These are phyloP conservation scores for Neodontobutis hainanensis DNA, from an alignment of 2,113 vertebrate species.

Conservation along the genomic window DNA sequence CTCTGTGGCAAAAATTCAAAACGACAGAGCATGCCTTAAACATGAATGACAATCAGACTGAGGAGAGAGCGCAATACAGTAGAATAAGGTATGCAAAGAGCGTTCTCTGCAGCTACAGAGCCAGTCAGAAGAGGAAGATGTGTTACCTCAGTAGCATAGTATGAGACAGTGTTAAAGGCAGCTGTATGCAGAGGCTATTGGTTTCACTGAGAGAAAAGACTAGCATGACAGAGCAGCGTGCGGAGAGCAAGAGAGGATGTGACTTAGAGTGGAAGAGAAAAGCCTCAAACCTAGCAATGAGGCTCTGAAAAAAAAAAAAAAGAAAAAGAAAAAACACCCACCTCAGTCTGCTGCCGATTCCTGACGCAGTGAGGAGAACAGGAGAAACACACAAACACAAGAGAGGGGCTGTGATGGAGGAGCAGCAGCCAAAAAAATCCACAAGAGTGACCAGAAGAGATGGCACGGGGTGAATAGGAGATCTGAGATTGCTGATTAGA, in stretches of 20 bases:
- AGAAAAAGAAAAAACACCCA: conserved; percentile 57
- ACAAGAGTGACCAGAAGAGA: conserved; percentile 44
- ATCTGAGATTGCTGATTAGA: conserved; percentile 49
- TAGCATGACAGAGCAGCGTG: conserved; percentile 39
- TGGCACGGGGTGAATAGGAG: conserved; percentile 43
- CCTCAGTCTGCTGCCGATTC: conserved; percentile 74
- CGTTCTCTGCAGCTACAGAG: conserved; percentile 57
- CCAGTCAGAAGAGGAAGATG: conserved; percentile 36
- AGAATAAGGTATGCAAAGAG: conserved; percentile 69
- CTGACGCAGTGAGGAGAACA: conserved; percentile 69
- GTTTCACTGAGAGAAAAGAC: conserved; percentile 35
- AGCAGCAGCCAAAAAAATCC: conserved; percentile 64
- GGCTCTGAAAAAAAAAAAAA: conserved; percentile 41
- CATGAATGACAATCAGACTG: conserved; percentile 49
- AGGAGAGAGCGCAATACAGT: conserved; percentile 29
- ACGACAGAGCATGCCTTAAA: conserved; percentile 63
- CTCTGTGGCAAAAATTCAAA: conserved; percentile 45
- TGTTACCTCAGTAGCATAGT: conserved; percentile 37
- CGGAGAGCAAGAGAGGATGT: conserved; percentile 14
- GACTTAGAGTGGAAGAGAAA: conserved; percentile 26
- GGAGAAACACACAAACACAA: conserved; percentile 50
- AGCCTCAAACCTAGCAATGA: conserved; percentile 54
- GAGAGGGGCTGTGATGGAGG: conserved; percentile 48
- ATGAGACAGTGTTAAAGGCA: conserved; percentile 37
- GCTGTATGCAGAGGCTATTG: conserved; percentile 30